These are phyloP conservation scores for Tragelaphus eurycerus DNA, from an alignment of 2,797 vertebrate genomes.

Conservation along the genomic window DNA sequence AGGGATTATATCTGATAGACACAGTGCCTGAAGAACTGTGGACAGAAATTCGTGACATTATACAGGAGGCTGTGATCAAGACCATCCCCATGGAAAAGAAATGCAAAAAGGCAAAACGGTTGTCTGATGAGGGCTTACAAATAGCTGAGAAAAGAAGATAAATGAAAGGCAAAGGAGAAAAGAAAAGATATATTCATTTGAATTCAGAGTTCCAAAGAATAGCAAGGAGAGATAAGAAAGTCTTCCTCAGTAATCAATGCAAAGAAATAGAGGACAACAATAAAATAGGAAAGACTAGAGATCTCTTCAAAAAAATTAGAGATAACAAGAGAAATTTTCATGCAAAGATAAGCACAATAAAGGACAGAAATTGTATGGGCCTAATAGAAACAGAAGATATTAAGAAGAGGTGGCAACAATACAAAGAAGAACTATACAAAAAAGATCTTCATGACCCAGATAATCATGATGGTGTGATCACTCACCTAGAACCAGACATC, in stretches of 20 bases:
- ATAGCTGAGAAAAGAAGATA: not conserved
- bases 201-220: not conserved
- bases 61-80: not conserved
- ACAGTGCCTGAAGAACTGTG: not conserved
- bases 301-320: not conserved
- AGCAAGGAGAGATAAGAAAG: not conserved
- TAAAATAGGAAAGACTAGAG: not conserved
- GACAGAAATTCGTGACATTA: not conserved
- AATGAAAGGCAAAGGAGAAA: not conserved
- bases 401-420: not conserved
- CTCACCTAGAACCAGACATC: not conserved
- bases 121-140: accelerated
- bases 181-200: not conserved
- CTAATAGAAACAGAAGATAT: not conserved
- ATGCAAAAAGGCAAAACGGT: not conserved
- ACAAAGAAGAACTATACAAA: not conserved
- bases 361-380: not conserved
- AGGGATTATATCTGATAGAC: not conserved
- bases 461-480: not conserved
- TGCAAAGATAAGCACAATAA: not conserved
- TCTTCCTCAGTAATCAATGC: not conserved
- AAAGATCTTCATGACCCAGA: not conserved
- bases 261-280: not conserved
- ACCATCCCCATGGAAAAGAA: not conserved
- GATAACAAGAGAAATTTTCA: not conserved